A percentile compares a stretch with the other conserved stretches of the same genome.
Conservation (phyloP, 2,888 invertebrate genomes). For the Cantharis rustica region DNA sequence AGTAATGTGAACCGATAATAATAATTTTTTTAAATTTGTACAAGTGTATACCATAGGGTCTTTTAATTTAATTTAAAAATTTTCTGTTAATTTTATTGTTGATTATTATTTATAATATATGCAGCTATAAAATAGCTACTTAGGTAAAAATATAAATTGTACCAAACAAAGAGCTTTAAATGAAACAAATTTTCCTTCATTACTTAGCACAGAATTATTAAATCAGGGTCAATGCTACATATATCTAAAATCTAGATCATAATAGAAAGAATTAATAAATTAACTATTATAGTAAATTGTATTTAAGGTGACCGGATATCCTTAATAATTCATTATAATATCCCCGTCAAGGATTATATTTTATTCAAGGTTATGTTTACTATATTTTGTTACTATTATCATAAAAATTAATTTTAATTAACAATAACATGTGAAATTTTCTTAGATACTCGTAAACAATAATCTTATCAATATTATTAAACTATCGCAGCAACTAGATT, state of each 20-base stretch:
- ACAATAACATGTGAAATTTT: neutral
- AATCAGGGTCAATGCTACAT: neutral
- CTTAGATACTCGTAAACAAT: neutral
- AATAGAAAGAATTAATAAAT: neutral
- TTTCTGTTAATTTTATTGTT: no score
- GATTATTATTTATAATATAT: no score
- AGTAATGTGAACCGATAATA: no score
- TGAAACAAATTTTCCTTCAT: neutral
- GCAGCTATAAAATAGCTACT: constrained; percentile 61
- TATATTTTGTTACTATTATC: neutral
- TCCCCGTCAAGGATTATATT: neutral
- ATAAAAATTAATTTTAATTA: constrained; percentile 1
- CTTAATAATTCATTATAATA: neutral
- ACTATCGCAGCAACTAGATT: neutral
- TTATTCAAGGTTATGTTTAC: neutral
- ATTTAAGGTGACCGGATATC: constrained; percentile 1
- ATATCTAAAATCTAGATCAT: constrained; percentile 1
- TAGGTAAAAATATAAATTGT: neutral
- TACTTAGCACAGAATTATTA: neutral
- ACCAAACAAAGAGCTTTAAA: neutral
- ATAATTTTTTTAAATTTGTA: no score
- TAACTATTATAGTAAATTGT: neutral
- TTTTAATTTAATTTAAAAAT: no score
- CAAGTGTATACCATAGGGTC: no score
- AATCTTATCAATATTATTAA: neutral